These are phyloP conservation scores for Centruroides sculpturatus DNA, from an alignment of 1,140 invertebrate genomes.

Conservation along the genomic window DNA sequence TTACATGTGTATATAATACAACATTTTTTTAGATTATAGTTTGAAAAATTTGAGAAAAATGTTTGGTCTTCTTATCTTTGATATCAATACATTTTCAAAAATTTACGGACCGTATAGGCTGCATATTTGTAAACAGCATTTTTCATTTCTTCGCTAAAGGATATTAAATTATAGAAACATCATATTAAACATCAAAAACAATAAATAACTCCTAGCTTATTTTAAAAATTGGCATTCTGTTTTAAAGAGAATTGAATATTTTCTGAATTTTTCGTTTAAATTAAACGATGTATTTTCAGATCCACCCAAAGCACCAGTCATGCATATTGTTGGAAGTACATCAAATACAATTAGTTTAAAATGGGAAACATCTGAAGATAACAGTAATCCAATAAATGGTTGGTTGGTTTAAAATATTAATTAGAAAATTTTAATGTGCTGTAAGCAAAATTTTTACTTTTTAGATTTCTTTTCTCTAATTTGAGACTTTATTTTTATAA, in stretches of 20 bases:
- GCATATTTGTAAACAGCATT: background rate
- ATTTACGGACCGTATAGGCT: background rate
- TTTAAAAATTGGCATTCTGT: no score
- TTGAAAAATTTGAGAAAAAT: background rate
- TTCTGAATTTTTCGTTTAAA: background rate
- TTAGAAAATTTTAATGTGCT: background rate
- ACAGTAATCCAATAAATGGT: background rate
- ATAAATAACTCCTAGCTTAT: no score
- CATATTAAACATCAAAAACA: no score
- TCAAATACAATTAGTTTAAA: conserved; percentile 14
- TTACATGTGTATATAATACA: background rate
- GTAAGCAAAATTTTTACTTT: no score
- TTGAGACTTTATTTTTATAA: no score
- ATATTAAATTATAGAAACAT: background rate
- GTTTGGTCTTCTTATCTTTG: background rate
- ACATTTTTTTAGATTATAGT: background rate
- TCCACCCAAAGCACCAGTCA: conserved; percentile 13
- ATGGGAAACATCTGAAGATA: conserved; percentile 11
- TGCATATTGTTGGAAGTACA: conserved; percentile 18
- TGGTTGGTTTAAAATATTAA: conserved; percentile 1
- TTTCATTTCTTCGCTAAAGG: background rate
- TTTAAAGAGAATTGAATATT: no score
- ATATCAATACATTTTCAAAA: background rate
- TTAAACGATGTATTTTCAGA: conserved; percentile 7
- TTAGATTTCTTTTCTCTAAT: background rate